Evolutionary conservation across 2,113 vertebrate genomes (phyloP), one percentile per base, ranked within the genome.

Genomic region (Oxyura jamaicensis): DNA sequence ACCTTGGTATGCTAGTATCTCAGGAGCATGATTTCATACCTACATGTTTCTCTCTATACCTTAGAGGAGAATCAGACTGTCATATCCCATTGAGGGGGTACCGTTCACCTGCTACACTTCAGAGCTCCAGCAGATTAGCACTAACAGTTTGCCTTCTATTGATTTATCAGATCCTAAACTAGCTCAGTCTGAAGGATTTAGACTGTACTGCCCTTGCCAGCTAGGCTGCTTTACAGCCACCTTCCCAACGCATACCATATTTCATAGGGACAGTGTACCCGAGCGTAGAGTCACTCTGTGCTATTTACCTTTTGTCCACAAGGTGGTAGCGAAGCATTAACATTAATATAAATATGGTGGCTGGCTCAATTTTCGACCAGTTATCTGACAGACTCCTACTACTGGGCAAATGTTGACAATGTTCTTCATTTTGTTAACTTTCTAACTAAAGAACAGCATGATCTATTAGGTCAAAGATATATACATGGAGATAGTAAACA

Each of bases 301-400:
- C 93, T 88, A 86, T 97, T 96, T 96, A 41, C 59, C 58, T 86
- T 97, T 20, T 75, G 76, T 88, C 98, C 98, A 98, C 98, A 75
- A 95, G 98, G 96, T 98, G 98, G 98, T 98, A 98, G 95, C 81
- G 85, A 90, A 96, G 87, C 69, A 97, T 95, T 89, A 96, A 33
- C 92, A 58, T 86, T 96, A 86, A 91, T 42, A 83, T 93, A 95
- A 95, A 97, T 77, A 66, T 55, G 58, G 75, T 35, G 36, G 6
- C 16, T 20, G 4, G 8, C 5, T 2, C 20, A 23, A 22, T n/a
- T 41, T 68, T 12, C 18, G 83, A 91, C 84, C 71, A 4, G 23
- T 39, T 66, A 84, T 41, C 77, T 67, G 89, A 17, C 77, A 65
- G 79, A 11, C 35, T 35, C 50, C 80, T 65, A 7, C 77, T 55